Evolutionary conservation across 2,888 invertebrate genomes (phyloP), one percentile per base, ranked within the genome.

Genomic region (Noctua fimbriata): DNA sequence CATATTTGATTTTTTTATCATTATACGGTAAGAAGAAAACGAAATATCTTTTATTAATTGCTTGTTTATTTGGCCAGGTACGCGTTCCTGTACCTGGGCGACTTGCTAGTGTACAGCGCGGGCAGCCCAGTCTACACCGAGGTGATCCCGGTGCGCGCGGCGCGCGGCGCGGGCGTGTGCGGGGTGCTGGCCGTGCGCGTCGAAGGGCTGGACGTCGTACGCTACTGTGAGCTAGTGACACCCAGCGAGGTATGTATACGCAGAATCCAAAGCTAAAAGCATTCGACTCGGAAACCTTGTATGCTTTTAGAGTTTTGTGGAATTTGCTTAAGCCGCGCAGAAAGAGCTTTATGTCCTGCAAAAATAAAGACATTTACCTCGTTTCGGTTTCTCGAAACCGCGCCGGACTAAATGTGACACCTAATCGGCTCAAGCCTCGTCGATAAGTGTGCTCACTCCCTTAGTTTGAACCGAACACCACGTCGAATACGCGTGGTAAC

Each of bases 41-140:
- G 3, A 12, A 55, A 55, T 12, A 55, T 4, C 55, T n/a, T 12
- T 5, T 58, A 5, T 41, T 41, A 41, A 44, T 28, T 41, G 1
- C 18, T 32, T 21, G 10, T 65, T 65, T 36, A 0, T 52, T 18
- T 6, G 44, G 4, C 18, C 32, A 95, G 95, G 0, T 91, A 92
- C 85, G 95, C 94, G 16, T 91, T 91, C 89, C 88, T 94, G 60
- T 94, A 92, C 89, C 89, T 94, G 71, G 94, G 95, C 52, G 94
- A 95, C 82, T 81, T 94, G 83, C 82, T 94, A 66, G 89, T 90
- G 74, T 92, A 88, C 87, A 90, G 92, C 75, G 88, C 87, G 0
- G 92, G 86, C 80, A 90, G 90, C 71, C 75, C 83, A 72, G 89
- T 87, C 18, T 93, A 94, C 89, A 94, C 93, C 0, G 94, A 94